Evolutionary conservation across 2,888 invertebrate genomes (phyloP).

Genomic region (Metopia argyrocephala): DNA sequence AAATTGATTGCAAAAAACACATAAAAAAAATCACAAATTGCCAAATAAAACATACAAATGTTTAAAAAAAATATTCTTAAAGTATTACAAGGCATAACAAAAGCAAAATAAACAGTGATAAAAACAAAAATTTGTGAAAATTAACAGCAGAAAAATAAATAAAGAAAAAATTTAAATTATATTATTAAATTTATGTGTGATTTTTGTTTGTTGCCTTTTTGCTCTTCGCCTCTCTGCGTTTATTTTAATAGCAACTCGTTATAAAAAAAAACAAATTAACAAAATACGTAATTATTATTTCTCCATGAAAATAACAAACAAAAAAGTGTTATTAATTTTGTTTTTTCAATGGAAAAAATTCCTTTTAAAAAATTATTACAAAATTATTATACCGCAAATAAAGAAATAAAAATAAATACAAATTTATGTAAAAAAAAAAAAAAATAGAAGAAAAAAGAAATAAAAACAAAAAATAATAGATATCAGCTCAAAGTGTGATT

Average conservation of each 20-base stretch:
- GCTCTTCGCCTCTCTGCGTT: too few relatives aligned
- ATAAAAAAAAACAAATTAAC: not conserved
- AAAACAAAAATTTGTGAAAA: not conserved
- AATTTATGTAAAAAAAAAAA: not conserved
- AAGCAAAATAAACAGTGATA: not conserved
- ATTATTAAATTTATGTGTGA: too few relatives aligned
- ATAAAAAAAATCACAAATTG: slow-evolving; percentile 8
- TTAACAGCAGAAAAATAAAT: not conserved
- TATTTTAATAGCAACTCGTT: too few relatives aligned
- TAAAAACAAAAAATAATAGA: slow-evolving; percentile 17
- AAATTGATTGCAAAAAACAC: slow-evolving; percentile 31
- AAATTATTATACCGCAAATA: slow-evolving; percentile 27
- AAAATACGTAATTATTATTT: not conserved
- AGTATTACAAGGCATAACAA: slow-evolving; percentile 35
- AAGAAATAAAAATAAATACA: slow-evolving; percentile 19
- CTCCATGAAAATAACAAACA: not conserved
- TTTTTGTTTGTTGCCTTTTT: too few relatives aligned
- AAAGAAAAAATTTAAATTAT: not conserved
- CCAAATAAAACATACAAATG: slow-evolving; percentile 10
- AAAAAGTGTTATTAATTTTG: slow-evolving; percentile 7
- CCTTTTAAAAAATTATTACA: slow-evolving; percentile 17
- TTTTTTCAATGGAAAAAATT: too few relatives aligned
- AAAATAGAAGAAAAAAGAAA: not conserved
- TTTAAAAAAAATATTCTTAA: slow-evolving; percentile 45
- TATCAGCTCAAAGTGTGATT: slow-evolving; percentile 44